Conservation (phyloP, 2,888 invertebrate genomes). For the Spisula subtruncata region DNA sequence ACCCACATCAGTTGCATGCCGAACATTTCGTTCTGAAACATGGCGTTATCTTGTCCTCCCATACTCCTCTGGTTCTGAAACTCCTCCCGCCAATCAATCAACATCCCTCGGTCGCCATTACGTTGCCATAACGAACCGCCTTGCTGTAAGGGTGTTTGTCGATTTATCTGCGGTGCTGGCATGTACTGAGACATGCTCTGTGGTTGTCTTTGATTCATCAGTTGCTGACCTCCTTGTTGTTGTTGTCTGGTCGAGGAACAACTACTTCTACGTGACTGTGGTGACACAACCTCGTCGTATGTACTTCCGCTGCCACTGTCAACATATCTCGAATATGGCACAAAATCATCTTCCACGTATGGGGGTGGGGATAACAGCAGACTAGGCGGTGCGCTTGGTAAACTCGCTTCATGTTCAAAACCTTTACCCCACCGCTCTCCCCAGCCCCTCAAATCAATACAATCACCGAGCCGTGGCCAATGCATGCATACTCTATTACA, state of each 20-base stretch:
- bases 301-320: not conserved
- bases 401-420: slow-evolving; percentile 17
- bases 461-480: slow-evolving; percentile 72
- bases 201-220: not conserved
- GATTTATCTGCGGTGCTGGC: not conserved
- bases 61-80: slow-evolving; percentile 48
- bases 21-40: slow-evolving; percentile 34
- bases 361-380: slow-evolving; percentile 51
- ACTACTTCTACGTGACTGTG: slow-evolving; percentile 9
- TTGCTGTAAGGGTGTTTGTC: not conserved
- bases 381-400: slow-evolving; percentile 53
- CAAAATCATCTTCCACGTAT: slow-evolving; percentile 30
- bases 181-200: not conserved
- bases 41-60: not conserved
- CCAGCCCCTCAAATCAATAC: slow-evolving; percentile 60
- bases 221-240: not conserved
- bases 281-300: no score
- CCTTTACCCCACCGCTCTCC: slow-evolving; percentile 56
- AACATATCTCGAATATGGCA: slow-evolving; percentile 33
- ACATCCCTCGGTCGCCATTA: not conserved
- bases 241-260: not conserved
- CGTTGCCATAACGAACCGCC: not conserved
- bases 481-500: slow-evolving; percentile 76
- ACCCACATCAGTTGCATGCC: slow-evolving; percentile 64
- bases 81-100: slow-evolving; percentile 58